A percentile compares a stretch with the other conserved stretches of the same genome.
These are phyloP conservation scores for Entosphenus tridentatus DNA, from an alignment of 2,113 vertebrate species.

Conservation along the genomic window DNA sequence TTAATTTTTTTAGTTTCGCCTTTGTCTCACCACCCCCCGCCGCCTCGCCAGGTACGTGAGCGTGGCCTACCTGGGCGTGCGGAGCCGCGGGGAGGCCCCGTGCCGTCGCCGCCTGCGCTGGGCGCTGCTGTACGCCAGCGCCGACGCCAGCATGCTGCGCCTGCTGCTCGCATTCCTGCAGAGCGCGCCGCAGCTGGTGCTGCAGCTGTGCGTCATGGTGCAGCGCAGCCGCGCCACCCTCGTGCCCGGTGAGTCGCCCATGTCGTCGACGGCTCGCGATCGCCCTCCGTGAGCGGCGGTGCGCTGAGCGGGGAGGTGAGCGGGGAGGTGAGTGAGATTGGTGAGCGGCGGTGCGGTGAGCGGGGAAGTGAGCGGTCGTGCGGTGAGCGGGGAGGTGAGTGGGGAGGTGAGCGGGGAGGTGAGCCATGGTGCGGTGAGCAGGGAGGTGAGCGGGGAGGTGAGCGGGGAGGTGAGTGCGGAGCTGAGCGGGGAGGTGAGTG, in stretches of 20 bases:
- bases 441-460: not conserved
- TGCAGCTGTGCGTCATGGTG: slow-evolving; percentile 3
- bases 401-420: not conserved
- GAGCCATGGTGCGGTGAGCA: not conserved
- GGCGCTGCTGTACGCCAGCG: not conserved
- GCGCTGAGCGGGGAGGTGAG: not conserved
- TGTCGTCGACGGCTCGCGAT: not conserved
- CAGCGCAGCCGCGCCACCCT: not conserved
- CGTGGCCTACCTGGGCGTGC: too few relatives aligned
- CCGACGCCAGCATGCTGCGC: not conserved
- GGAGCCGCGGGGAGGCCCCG: too few relatives aligned
- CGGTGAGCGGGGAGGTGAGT: not conserved
- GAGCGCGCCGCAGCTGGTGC: not conserved
- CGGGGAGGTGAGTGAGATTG: not conserved
- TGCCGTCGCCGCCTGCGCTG: not conserved
- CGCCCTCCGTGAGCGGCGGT: too few relatives aligned
- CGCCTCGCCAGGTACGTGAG: too few relatives aligned
- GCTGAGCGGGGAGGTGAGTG: too few relatives aligned
- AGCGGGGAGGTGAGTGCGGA: too few relatives aligned
- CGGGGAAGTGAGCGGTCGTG: not conserved
- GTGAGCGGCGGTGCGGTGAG: not conserved
- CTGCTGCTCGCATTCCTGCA: slow-evolving; percentile 1
- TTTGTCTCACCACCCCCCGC: too few relatives aligned
- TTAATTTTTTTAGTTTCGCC: too few relatives aligned
- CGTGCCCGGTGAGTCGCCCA: not conserved